Evolutionary conservation across 2,797 vertebrate genomes (phyloP).

Genomic region (Danio albolineatus): DNA sequence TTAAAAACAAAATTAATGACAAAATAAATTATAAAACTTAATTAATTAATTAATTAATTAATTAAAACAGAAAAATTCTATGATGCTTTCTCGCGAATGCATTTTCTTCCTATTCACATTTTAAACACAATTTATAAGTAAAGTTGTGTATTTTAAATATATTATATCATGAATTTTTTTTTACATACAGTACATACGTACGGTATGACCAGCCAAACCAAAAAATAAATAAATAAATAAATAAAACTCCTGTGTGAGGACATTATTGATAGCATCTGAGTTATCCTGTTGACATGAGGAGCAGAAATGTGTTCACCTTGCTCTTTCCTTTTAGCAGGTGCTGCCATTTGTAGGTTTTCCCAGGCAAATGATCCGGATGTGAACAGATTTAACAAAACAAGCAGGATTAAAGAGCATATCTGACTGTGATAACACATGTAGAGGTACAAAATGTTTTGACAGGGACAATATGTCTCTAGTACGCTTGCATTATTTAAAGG

Average conservation of each 20-base stretch:
- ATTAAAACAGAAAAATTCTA: no score
- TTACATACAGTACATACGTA: no score
- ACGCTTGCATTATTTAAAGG: constrained; percentile 39
- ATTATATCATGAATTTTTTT: no score
- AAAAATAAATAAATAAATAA: constrained; percentile 49
- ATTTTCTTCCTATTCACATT: no score
- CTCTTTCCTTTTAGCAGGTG: constrained; percentile 14
- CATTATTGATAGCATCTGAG: constrained; percentile 78
- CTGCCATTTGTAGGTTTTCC: constrained; percentile 16
- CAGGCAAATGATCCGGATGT: constrained; percentile 11
- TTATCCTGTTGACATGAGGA: constrained; percentile 54
- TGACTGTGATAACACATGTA: constrained; percentile 14
- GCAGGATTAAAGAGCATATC: neutral
- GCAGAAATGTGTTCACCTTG: constrained; percentile 32
- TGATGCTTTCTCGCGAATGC: no score
- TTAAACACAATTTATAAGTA: no score
- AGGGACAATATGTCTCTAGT: constrained; percentile 31
- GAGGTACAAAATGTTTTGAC: constrained; percentile 40
- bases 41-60: no score
- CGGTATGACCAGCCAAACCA: constrained; percentile 25
- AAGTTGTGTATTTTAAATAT: no score
- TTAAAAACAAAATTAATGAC: no score
- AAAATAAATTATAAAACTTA: no score
- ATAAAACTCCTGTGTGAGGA: constrained; percentile 73
- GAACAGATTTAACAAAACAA: constrained; percentile 28